phyloP scores from a whole-genome alignment of 2,797 vertebrate genomes.

The Semaprochilodus insignis region DNA sequence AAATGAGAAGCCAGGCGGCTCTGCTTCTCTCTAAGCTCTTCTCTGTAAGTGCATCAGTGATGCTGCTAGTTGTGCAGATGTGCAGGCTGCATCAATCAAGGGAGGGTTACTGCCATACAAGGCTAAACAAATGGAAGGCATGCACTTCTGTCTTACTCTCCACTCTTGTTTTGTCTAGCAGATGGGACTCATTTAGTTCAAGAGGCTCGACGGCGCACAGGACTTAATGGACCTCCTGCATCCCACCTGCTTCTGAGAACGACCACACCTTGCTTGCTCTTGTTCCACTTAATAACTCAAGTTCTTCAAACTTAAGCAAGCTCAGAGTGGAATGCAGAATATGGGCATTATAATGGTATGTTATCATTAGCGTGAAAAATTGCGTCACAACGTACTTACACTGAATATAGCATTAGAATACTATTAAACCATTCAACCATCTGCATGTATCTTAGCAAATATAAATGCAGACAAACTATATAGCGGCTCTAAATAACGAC shows the following conservation, averaged over 20 bases:
- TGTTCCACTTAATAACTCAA: not conserved
- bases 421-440: not conserved
- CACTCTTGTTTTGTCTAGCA: constrained; percentile 62
- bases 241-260: constrained; percentile 70
- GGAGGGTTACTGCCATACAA: constrained; percentile 48
- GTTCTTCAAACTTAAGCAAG: not conserved
- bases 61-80: constrained; percentile 53
- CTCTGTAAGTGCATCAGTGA: constrained; percentile 51
- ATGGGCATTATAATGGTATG: not conserved
- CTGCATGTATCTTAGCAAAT: not conserved
- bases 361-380: not conserved
- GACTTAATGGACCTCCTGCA: constrained; percentile 63
- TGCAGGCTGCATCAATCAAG: constrained; percentile 59
- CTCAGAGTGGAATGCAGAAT: not conserved
- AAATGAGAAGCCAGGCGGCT: constrained; percentile 43
- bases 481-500: not conserved
- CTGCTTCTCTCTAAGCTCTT: constrained; percentile 27
- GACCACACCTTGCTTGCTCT: constrained; percentile 7
- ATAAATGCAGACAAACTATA: not conserved
- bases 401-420: not conserved
- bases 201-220: constrained; percentile 67
- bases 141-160: constrained; percentile 38
- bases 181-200: constrained; percentile 77
- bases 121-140: constrained; percentile 53
- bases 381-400: not conserved